A percentile compares a stretch with the other conserved stretches of the same genome.
phyloP scores from a whole-genome alignment of 2,113 vertebrate species.

The Hypomesus transpacificus region DNA sequence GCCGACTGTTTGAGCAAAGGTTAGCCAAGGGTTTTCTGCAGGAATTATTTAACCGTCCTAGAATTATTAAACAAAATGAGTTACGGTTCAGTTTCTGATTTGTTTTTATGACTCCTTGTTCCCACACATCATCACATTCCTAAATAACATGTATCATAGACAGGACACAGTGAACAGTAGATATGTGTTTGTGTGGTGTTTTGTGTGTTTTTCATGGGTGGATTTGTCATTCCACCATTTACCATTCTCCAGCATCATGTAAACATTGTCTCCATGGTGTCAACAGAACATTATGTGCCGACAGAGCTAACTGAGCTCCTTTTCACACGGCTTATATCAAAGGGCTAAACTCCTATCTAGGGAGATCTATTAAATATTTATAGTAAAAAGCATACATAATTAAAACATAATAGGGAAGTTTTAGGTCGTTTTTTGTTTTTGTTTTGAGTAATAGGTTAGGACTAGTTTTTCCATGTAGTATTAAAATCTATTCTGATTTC shows the following conservation, averaged over 20 bases:
- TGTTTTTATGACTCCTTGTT: conserved; percentile 21
- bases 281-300: conserved; percentile 55
- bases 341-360: conserved; percentile 65
- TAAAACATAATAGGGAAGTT: too few relatives aligned
- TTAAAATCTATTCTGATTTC: too few relatives aligned
- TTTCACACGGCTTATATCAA: conserved; percentile 66
- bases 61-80: conserved; percentile 48
- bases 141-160: neutral
- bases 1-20: conserved; percentile 24
- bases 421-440: too few relatives aligned
- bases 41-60: conserved; percentile 32
- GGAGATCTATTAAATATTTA: conserved; percentile 27
- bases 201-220: neutral
- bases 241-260: conserved; percentile 6
- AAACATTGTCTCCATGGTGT: conserved; percentile 37
- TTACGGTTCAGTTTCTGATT: conserved; percentile 21
- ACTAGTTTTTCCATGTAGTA: too few relatives aligned
- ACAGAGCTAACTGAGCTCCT: conserved; percentile 64
- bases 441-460: too few relatives aligned
- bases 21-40: conserved; percentile 56
- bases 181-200: conserved; percentile 5
- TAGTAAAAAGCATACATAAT: too few relatives aligned
- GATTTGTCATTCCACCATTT: neutral
- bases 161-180: conserved; percentile 4
- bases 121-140: neutral